Evolutionary conservation across 2,888 invertebrate genomes (phyloP).

Genomic region (Sepiola atlantica): DNA sequence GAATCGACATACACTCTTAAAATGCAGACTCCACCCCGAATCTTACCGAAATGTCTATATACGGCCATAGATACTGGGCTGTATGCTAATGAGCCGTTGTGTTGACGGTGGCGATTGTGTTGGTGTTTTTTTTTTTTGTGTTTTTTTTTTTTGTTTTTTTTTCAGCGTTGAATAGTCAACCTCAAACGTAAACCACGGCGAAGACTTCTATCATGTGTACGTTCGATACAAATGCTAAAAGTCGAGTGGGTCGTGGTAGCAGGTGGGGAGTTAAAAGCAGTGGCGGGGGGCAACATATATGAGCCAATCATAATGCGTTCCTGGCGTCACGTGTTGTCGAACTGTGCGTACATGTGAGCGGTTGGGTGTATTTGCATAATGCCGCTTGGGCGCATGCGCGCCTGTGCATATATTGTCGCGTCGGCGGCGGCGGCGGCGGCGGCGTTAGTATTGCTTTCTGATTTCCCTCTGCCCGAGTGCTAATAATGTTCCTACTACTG

Average conservation of each 20-base stretch:
- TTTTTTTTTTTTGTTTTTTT: background rate
- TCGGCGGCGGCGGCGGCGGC: no score
- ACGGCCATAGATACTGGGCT: constrained; percentile 32
- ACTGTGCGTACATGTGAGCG: background rate
- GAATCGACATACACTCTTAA: background rate
- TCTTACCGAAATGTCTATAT: background rate
- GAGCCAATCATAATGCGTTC: background rate
- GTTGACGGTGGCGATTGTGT: background rate
- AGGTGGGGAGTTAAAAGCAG: background rate
- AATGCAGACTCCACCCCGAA: background rate
- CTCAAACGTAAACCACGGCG: background rate
- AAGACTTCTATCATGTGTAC: background rate
- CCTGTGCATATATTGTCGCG: background rate
- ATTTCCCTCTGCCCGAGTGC: background rate
- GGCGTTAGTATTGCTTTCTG: background rate
- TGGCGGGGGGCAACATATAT: background rate
- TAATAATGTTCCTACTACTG: background rate
- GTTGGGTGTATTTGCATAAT: background rate
- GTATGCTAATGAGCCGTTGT: background rate
- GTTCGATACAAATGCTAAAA: constrained; percentile 4
- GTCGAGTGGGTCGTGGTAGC: background rate
- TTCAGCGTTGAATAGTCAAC: background rate
- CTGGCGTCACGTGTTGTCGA: background rate
- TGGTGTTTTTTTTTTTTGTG: no score
- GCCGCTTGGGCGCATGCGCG: background rate